A percentile compares a stretch with the other conserved stretches of the same genome.
phyloP scores from a whole-genome alignment of 2,888 invertebrate species.

The Agriopis marginaria region DNA sequence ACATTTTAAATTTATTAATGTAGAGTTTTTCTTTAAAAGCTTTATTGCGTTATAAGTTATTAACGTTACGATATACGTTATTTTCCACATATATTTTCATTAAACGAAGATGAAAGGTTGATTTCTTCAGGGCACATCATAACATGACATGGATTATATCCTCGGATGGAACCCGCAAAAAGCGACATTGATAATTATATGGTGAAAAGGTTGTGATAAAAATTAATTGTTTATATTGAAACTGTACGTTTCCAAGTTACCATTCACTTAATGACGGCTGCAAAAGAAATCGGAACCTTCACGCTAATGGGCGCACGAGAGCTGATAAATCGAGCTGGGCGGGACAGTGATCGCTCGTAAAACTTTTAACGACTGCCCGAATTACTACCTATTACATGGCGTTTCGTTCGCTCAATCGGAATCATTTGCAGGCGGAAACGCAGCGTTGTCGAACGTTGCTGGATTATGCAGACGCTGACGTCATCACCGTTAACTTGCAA shows the following conservation, averaged over 20 bases:
- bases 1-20: no score
- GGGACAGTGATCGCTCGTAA: conserved; percentile 62
- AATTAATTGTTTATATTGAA: conserved; percentile 15
- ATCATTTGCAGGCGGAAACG: conserved; percentile 42
- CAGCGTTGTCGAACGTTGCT: conserved; percentile 25
- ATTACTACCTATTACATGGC: conserved; percentile 62
- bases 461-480: conserved; percentile 22
- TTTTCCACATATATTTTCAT: no score
- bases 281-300: conserved; percentile 57
- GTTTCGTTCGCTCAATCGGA: conserved; percentile 55
- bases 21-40: no score
- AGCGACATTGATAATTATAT: neutral
- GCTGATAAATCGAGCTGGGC: conserved; percentile 62
- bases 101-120: no score
- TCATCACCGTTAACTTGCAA: neutral
- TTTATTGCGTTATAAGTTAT: no score
- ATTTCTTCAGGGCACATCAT: no score
- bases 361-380: conserved; percentile 69
- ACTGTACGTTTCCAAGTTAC: conserved; percentile 17
- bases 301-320: conserved; percentile 61
- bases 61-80: no score
- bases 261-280: conserved; percentile 41
- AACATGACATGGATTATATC: no score
- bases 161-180: neutral
- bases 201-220: neutral